Conservation (phyloP, 1,140 invertebrate species). For the Trichonephila clavata region DNA sequence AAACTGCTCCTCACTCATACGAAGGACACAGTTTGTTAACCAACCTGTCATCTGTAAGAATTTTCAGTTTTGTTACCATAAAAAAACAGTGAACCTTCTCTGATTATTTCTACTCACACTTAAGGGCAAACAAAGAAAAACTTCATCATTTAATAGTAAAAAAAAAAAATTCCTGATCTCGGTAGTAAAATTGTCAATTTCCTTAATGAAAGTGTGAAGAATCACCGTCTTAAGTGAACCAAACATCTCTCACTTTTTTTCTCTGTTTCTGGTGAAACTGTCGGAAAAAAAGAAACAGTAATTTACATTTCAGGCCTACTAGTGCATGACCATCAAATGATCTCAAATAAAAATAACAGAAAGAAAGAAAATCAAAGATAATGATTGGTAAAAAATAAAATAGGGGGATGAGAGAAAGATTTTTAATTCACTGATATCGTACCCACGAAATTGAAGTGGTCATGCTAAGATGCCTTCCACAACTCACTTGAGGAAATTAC, state of each 20-base stretch:
- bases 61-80: too few relatives aligned
- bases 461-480: neutral
- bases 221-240: neutral
- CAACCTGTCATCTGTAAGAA: too few relatives aligned
- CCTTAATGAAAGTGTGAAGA: neutral
- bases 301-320: slow-evolving; percentile 3
- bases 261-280: neutral
- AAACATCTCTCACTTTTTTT: neutral
- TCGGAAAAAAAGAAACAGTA: neutral
- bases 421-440: slow-evolving; percentile 17
- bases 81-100: too few relatives aligned
- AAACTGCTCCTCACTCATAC: too few relatives aligned
- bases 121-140: too few relatives aligned
- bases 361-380: slow-evolving; percentile 5
- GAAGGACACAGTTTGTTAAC: too few relatives aligned
- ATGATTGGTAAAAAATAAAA: neutral
- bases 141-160: too few relatives aligned
- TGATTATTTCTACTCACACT: too few relatives aligned
- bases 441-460: slow-evolving; percentile 17
- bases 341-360: neutral
- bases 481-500: neutral
- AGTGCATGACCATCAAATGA: neutral
- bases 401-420: neutral
- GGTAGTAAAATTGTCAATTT: neutral
- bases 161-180: too few relatives aligned